Conservation (phyloP, 2,113 vertebrate species). For the Melanostigma gelatinosum region DNA sequence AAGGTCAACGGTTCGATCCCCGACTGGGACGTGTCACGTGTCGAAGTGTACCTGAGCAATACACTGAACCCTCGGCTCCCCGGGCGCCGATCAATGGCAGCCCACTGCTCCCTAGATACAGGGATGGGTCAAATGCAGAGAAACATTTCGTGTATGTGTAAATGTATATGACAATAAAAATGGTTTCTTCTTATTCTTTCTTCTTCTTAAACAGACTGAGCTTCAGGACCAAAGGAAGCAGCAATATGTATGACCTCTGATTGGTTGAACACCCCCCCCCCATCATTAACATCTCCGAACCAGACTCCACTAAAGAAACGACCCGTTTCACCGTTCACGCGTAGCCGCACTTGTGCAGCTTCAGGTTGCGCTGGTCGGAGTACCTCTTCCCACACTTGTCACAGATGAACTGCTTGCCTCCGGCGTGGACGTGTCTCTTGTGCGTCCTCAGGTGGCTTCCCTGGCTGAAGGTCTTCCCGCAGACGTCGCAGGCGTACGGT, state of each 20-base stretch:
- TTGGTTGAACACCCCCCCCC: neutral
- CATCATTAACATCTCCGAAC: neutral
- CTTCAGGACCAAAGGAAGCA: neutral
- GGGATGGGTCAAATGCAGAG: no score
- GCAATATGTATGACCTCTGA: neutral
- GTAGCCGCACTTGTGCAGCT: conserved; percentile 81
- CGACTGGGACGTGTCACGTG: no score
- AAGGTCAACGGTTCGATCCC: no score
- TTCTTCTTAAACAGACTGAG: neutral
- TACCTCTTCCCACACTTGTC: conserved; percentile 82
- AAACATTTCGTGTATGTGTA: no score
- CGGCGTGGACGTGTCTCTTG: conserved; percentile 79
- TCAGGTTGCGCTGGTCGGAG: conserved; percentile 80
- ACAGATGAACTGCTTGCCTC: conserved; percentile 83
- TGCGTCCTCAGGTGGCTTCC: conserved; percentile 83
- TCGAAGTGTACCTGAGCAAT: no score
- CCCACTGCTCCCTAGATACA: no score
- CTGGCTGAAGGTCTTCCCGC: conserved; percentile 80
- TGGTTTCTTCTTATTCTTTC: no score
- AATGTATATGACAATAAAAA: no score
- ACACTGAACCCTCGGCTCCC: no score
- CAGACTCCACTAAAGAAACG: neutral
- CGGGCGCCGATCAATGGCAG: no score
- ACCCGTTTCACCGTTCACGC: neutral
- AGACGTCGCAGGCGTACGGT: conserved; percentile 78